A percentile compares a stretch with the other conserved stretches of the same genome.
Conservation (phyloP, 2,113 vertebrate genomes). For the Paedocypris sp. region DNA sequence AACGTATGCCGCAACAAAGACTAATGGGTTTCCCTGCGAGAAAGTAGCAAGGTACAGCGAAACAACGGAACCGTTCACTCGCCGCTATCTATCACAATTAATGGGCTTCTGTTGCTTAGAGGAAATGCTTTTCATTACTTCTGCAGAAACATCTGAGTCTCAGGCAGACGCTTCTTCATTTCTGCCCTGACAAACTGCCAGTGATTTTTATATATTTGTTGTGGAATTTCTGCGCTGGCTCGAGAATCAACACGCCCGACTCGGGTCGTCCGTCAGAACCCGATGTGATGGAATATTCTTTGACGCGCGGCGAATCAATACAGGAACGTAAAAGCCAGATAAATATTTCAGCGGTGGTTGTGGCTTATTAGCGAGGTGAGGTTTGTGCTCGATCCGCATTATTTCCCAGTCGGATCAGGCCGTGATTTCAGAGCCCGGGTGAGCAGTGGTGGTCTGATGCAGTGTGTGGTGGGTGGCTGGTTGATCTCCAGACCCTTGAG, state of each 20-base stretch:
- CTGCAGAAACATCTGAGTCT: not conserved
- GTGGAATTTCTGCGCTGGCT: not conserved
- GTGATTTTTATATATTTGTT: not conserved
- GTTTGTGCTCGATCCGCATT: too few relatives aligned
- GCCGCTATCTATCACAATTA: constrained; percentile 56
- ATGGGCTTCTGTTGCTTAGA: constrained; percentile 39
- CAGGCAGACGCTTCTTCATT: constrained; percentile 3
- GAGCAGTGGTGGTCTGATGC: not conserved
- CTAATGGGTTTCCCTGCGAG: constrained; percentile 48
- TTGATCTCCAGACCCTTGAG: constrained; percentile 16
- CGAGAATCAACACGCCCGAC: not conserved
- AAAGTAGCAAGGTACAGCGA: constrained; percentile 50
- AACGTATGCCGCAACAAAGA: constrained; percentile 46
- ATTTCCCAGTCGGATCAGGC: too few relatives aligned
- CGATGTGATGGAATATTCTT: not conserved
- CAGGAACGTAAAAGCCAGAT: not conserved
- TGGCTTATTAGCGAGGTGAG: not conserved
- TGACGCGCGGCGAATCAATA: not conserved
- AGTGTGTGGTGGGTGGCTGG: constrained; percentile 20
- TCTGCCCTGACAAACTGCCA: not conserved
- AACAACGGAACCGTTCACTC: constrained; percentile 42
- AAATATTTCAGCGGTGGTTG: not conserved
- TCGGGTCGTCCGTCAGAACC: not conserved
- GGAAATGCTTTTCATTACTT: constrained; percentile 33
- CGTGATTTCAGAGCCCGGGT: not conserved